A percentile compares a stretch with the other conserved stretches of the same genome.
Conservation (phyloP, 2,888 invertebrate genomes). For the Plemyria rubiginata region DNA sequence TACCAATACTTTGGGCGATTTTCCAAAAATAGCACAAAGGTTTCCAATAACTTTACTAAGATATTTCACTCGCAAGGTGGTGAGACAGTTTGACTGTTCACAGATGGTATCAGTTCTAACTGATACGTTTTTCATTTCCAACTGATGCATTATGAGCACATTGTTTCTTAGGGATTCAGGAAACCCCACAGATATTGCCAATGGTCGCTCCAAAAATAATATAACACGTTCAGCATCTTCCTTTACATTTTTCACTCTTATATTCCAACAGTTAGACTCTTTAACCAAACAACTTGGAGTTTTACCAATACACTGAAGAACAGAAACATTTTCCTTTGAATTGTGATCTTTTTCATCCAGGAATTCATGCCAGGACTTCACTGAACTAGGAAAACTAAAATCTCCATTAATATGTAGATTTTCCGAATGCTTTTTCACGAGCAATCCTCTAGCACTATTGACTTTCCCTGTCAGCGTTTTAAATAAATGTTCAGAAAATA, state of each 20-base stretch:
- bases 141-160: conserved; percentile 47
- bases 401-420: conserved; percentile 86
- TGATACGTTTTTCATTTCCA: conserved; percentile 40
- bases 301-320: conserved; percentile 62
- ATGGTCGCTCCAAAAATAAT: conserved; percentile 80
- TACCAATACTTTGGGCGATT: conserved; percentile 49
- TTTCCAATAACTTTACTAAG: conserved; percentile 60
- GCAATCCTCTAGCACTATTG: conserved; percentile 49
- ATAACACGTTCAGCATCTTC: conserved; percentile 75
- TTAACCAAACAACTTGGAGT: conserved; percentile 61
- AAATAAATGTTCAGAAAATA: conserved; percentile 55
- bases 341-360: conserved; percentile 37
- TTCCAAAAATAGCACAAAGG: conserved; percentile 51
- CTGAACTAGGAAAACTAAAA: conserved; percentile 85
- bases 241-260: conserved; percentile 69
- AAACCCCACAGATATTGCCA: conserved; percentile 59
- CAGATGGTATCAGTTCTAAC: conserved; percentile 58
- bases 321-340: conserved; percentile 41
- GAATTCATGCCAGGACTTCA: conserved; percentile 84
- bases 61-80: conserved; percentile 64
- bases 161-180: conserved; percentile 54
- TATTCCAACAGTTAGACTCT: conserved; percentile 76
- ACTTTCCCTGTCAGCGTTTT: conserved; percentile 51
- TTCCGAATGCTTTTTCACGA: conserved; percentile 85
- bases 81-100: conserved; percentile 55